Percentiles rank a stretch among this genome's conserved stretches.
These are phyloP conservation scores for Oeneis ivallda DNA, from an alignment of 2,888 invertebrate genomes.

Conservation along the genomic window DNA sequence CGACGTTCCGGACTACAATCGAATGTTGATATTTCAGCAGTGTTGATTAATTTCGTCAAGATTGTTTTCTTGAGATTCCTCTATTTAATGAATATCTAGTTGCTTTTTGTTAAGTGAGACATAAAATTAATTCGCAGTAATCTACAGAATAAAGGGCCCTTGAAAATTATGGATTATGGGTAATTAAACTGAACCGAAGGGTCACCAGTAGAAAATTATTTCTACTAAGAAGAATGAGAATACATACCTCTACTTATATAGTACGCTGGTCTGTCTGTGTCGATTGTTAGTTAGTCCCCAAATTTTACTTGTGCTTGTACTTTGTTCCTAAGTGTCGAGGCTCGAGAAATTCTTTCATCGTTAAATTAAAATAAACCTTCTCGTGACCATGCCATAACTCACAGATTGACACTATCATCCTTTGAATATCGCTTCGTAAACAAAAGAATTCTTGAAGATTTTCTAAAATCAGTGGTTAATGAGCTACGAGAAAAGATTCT, in stretches of 20 bases:
- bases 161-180: no score
- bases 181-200: no score
- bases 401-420: conserved; percentile 24
- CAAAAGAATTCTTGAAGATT: conserved; percentile 10
- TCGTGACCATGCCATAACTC: conserved; percentile 18
- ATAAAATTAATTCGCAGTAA: background rate
- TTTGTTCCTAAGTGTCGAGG: background rate
- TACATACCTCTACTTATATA: no score
- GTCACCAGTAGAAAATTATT: no score
- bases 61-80: background rate
- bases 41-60: conserved; percentile 7
- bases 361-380: background rate
- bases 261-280: no score
- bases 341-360: background rate
- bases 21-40: background rate
- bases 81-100: background rate
- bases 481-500: background rate
- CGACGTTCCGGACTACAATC: background rate
- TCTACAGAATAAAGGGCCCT: background rate
- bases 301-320: background rate
- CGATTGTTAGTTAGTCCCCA: no score
- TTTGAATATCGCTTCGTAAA: conserved; percentile 25
- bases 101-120: background rate
- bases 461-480: background rate
- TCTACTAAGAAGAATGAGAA: no score